Percentiles rank a stretch among this genome's conserved stretches.
phyloP scores from a whole-genome alignment of 1,140 invertebrate genomes.

The Drosophila pruinosa region DNA sequence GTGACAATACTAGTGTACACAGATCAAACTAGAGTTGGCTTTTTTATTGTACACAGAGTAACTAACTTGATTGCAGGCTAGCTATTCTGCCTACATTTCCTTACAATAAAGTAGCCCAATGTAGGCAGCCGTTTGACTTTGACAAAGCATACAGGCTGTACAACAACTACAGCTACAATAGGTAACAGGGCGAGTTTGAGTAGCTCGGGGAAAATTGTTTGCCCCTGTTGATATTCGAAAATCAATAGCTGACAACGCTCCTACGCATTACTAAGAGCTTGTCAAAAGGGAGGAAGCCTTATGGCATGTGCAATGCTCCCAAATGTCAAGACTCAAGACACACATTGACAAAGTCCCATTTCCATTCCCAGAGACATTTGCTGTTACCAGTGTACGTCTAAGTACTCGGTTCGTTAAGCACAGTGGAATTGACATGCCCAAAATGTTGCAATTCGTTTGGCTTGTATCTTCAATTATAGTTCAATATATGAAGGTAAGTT shows the following conservation, averaged over 20 bases:
- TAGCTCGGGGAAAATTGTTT: slow-evolving; percentile 11
- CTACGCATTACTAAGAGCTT: not conserved
- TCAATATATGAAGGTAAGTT: no score
- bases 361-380: not conserved
- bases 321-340: slow-evolving; percentile 4
- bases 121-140: slow-evolving; percentile 11
- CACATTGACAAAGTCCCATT: not conserved
- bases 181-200: not conserved
- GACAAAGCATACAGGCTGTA: slow-evolving; percentile 4
- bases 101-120: not conserved
- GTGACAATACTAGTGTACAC: no score
- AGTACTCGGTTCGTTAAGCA: slow-evolving; percentile 36
- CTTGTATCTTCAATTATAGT: no score
- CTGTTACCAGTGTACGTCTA: not conserved
- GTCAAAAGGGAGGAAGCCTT: slow-evolving; percentile 18
- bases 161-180: slow-evolving; percentile 6
- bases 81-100: not conserved
- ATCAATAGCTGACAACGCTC: slow-evolving; percentile 46
- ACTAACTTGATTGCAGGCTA: not conserved
- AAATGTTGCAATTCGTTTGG: slow-evolving; percentile 10
- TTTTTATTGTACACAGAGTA: no score
- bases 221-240: slow-evolving; percentile 44
- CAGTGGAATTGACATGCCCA: slow-evolving; percentile 40
- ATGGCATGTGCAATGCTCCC: slow-evolving; percentile 16
- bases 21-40: no score